Conservation (phyloP, 2,888 invertebrate species). For the Cataglyphis rosenhaueri region DNA sequence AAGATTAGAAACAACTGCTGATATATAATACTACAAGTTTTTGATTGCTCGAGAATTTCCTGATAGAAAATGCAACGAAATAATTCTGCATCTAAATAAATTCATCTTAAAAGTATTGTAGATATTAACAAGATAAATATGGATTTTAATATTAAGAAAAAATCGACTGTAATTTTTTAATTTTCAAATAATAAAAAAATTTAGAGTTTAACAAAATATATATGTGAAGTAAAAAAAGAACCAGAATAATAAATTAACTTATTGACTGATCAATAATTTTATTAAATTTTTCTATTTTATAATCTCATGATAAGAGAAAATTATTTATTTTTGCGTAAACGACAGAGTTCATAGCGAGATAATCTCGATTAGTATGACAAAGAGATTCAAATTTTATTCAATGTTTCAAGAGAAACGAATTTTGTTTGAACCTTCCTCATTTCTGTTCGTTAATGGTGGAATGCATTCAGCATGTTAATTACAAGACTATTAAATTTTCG, state of each 20-base stretch:
- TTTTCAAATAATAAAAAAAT: neutral
- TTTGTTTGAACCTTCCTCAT: slow-evolving; percentile 72
- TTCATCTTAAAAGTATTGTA: neutral
- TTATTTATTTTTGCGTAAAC: neutral
- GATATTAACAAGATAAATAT: neutral
- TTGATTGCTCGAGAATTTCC: neutral
- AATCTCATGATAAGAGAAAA: neutral
- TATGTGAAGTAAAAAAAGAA: neutral
- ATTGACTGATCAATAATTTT: neutral
- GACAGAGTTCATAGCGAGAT: neutral
- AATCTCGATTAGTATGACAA: slow-evolving; percentile 38
- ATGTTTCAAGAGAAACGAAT: slow-evolving; percentile 54
- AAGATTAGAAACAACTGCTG: neutral
- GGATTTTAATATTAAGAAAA: neutral
- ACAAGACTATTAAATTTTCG: slow-evolving; percentile 70
- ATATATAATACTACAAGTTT: slow-evolving; percentile 3
- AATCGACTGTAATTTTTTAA: neutral
- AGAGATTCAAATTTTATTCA: slow-evolving; percentile 5
- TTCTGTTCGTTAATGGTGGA: slow-evolving; percentile 67
- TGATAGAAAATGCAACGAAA: neutral
- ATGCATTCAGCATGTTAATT: slow-evolving; percentile 72
- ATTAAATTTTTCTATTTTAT: neutral
- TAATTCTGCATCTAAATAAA: neutral
- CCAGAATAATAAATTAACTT: neutral
- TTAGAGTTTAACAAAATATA: neutral